Percentiles rank a stretch among this genome's conserved stretches.
These are phyloP conservation scores for Lepisosteus oculatus DNA, from an alignment of 2,113 vertebrate genomes.

Conservation along the genomic window DNA sequence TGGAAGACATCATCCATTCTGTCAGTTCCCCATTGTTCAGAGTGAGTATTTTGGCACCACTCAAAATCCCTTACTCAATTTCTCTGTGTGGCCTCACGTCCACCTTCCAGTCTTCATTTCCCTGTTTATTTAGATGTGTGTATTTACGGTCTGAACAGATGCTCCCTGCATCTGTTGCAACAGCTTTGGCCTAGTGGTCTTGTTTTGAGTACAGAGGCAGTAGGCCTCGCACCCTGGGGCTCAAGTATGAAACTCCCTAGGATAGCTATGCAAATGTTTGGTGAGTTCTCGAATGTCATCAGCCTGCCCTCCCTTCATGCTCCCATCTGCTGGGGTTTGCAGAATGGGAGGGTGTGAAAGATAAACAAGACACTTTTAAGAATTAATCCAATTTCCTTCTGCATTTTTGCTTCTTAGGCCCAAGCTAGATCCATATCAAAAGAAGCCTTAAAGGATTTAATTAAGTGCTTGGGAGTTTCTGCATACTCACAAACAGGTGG, in stretches of 20 bases:
- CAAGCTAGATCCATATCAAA: slow-evolving; percentile 3
- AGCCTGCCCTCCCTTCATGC: background rate
- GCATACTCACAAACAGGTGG: slow-evolving; percentile 4
- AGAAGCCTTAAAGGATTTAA: background rate
- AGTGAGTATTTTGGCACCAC: no score
- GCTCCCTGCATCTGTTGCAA: slow-evolving; percentile 35
- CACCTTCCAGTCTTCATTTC: background rate
- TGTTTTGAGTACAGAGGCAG: background rate
- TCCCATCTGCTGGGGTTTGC: slow-evolving; percentile 3
- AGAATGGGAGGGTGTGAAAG: slow-evolving; percentile 8
- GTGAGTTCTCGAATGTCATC: slow-evolving; percentile 2
- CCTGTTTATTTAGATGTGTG: slow-evolving; percentile 39
- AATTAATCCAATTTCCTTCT: slow-evolving; percentile 9
- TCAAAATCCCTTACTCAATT: background rate
- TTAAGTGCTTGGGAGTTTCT: background rate
- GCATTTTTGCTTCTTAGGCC: background rate
- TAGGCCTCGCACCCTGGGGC: slow-evolving; percentile 7
- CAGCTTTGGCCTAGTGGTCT: background rate
- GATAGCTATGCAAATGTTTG: slow-evolving; percentile 10
- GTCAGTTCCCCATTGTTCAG: no score
- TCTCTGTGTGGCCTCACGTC: background rate
- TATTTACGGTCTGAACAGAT: slow-evolving; percentile 41
- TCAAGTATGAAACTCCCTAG: background rate
- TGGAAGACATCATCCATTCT: no score
- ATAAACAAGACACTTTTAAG: slow-evolving; percentile 7